Percentiles rank a stretch among this genome's conserved stretches.
phyloP scores from a whole-genome alignment of 2,888 invertebrate genomes.

The Parascotia fuliginaria region DNA sequence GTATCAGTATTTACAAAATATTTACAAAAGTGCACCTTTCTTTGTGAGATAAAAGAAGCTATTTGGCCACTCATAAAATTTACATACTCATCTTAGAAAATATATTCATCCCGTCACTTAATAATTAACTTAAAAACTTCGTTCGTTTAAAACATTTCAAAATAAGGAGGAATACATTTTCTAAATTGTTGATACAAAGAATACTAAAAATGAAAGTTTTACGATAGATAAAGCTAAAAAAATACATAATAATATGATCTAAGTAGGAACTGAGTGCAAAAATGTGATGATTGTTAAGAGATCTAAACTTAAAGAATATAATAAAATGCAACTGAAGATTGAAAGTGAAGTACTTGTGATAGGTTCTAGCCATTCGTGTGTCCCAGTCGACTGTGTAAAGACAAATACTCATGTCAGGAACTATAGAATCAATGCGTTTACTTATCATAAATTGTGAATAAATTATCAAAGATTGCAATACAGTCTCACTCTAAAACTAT shows the following conservation, averaged over 20 bases:
- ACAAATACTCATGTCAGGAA: constrained; percentile 47
- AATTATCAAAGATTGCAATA: constrained; percentile 26
- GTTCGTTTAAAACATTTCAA: constrained; percentile 48
- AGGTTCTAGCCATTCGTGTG: constrained; percentile 18
- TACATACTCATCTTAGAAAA: constrained; percentile 60
- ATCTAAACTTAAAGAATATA: constrained; percentile 72
- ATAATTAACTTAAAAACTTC: constrained; percentile 50
- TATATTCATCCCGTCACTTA: constrained; percentile 59
- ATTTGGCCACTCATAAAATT: constrained; percentile 77
- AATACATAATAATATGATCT: constrained; percentile 72
- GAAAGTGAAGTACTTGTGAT: constrained; percentile 39
- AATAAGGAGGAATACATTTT: constrained; percentile 71
- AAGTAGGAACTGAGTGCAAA: constrained; percentile 84
- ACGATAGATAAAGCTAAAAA: constrained; percentile 70
- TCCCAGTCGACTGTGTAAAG: constrained; percentile 33
- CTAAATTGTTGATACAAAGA: constrained; percentile 44
- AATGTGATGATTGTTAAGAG: constrained; percentile 72
- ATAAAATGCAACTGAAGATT: constrained; percentile 75
- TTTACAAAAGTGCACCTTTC: constrained; percentile 75
- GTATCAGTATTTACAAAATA: constrained; percentile 78
- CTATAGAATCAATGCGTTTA: constrained; percentile 41
- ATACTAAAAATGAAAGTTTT: constrained; percentile 46
- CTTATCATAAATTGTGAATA: constrained; percentile 34
- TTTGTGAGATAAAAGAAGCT: constrained; percentile 60
- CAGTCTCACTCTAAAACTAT: constrained; percentile 31